Base-by-base conservation (phyloP, 2,113 vertebrate species). In the Ondatra zibethicus region DNA sequence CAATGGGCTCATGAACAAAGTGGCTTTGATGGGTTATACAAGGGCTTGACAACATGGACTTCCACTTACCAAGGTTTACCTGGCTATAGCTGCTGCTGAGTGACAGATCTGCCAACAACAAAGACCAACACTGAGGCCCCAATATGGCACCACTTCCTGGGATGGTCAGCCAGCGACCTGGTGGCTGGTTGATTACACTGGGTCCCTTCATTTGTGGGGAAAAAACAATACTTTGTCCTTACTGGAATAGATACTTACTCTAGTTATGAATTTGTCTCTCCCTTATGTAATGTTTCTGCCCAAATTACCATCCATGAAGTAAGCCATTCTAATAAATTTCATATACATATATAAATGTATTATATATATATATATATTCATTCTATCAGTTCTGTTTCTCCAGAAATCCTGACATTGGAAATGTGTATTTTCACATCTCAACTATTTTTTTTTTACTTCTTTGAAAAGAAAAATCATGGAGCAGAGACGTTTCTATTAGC, bases 371-470 rank as follows among this genome's bases (percentile, higher is more conserved):
- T 82, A 13, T 82, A 36, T 80, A 55, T 80, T 27, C 19, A 82
- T 61, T 29, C 23, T 58, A 84, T 84, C 36, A 42, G 7, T 82
- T 81, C 58, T 63, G n/a, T 84, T 76, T 42, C 36, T 61, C 80
- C 29, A 42, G 14, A 39, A 84, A 84, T 84, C 7, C 81, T 84
- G 27, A 61, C 29, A 8, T 17, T 94, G 21, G 31, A 72, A 90
- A 91, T 9, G 3, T 80, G 23, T 42, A 13, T 73, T 45, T 89
- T 93, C 27, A 58, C 7, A 31, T 89, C 19, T 88, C 92, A 33
- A 50, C 61, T 75, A 81, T 84, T 81, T 93, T 88, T 55, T 55
- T 55, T 96, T 66, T 86, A 23, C 61, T 36, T 76, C 66, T 52
- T 52, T 70, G 58, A 88, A 65, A 90, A 63, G 55, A n/a, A 45